A percentile compares a stretch with the other conserved stretches of the same genome.
phyloP scores from a whole-genome alignment of 2,113 vertebrate genomes.

The Mirounga angustirostris region DNA sequence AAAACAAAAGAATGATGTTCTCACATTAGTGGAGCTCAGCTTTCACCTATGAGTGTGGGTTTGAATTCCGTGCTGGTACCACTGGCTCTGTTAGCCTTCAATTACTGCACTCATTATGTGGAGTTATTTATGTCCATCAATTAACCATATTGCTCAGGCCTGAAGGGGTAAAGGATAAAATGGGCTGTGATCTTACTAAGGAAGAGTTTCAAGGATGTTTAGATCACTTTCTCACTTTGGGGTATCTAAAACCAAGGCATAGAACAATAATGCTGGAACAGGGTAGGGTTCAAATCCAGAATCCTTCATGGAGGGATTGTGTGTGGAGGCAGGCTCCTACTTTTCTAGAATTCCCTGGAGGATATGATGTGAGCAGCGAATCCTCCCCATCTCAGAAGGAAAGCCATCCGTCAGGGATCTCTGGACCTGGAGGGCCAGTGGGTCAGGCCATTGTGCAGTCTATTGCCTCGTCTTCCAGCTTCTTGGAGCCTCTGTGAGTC shows the following conservation, averaged over 20 bases:
- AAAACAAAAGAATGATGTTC: background rate
- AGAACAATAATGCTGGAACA: background rate
- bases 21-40: background rate
- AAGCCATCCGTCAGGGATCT: background rate
- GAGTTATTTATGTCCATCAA: background rate
- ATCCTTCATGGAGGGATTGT: background rate
- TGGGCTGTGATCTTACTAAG: background rate
- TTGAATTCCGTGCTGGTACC: background rate
- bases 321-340: background rate
- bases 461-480: background rate
- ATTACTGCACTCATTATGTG: background rate
- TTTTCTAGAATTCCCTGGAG: conserved; percentile 14
- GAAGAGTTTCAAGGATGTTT: background rate
- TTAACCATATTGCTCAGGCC: background rate
- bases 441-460: background rate
- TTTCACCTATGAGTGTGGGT: background rate
- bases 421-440: background rate
- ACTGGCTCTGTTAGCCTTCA: background rate
- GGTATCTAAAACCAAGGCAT: background rate
- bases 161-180: background rate
- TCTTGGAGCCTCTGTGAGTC: background rate
- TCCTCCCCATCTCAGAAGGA: background rate
- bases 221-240: background rate
- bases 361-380: background rate
- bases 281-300: background rate